Evolutionary conservation across 2,113 vertebrate genomes (phyloP).

Genomic region (Gasterosteus nipponicus): DNA sequence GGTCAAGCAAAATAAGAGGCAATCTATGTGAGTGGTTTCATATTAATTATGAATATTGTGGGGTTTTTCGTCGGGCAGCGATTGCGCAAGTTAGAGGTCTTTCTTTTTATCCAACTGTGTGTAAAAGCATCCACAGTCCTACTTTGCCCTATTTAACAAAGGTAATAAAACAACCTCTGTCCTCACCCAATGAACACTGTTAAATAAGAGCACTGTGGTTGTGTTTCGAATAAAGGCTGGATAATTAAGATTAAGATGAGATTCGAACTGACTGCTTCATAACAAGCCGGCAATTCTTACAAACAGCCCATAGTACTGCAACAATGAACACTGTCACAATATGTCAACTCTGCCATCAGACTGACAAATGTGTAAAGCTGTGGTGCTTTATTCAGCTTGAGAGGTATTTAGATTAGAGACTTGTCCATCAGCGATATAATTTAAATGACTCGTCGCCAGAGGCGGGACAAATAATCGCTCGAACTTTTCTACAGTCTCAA

Average conservation of each 20-base stretch:
- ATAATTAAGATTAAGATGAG: conserved; percentile 44
- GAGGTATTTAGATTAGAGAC: conserved; percentile 25
- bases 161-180: conserved; percentile 28
- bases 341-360: conserved; percentile 15
- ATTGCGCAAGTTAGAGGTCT: conserved; percentile 48
- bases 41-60: conserved; percentile 57
- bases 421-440: conserved; percentile 16
- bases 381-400: conserved; percentile 26
- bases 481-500: conserved; percentile 6
- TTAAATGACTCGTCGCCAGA: conserved; percentile 34
- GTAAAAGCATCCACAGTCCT: conserved; percentile 50
- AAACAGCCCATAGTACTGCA: conserved; percentile 9
- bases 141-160: conserved; percentile 50
- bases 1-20: conserved; percentile 58
- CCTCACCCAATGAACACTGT: conserved; percentile 27
- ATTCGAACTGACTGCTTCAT: conserved; percentile 25
- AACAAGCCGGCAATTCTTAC: conserved; percentile 30
- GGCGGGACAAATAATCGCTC: conserved; percentile 45
- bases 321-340: conserved; percentile 1
- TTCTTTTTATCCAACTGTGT: conserved; percentile 36
- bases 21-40: conserved; percentile 47
- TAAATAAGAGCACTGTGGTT: conserved; percentile 19
- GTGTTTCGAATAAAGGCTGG: conserved; percentile 32
- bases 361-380: conserved; percentile 1
- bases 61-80: conserved; percentile 34